Conservation (phyloP, 2,797 vertebrate species). For the Ciconia nigra region DNA sequence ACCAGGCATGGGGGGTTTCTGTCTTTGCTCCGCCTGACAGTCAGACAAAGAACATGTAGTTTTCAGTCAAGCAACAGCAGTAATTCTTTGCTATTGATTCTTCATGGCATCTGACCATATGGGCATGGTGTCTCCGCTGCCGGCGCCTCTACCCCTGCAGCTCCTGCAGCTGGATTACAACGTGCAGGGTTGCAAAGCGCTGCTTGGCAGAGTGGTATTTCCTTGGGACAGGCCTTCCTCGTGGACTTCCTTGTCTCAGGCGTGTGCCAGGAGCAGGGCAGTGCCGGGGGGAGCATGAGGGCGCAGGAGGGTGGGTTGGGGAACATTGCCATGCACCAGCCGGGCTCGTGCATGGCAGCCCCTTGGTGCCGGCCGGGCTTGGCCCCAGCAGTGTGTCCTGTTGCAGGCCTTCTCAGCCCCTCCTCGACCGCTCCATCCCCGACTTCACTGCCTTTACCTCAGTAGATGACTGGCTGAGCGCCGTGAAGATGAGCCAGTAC, state of each 20-base stretch:
- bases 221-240: not conserved
- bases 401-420: constrained; percentile 94
- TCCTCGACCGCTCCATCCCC: constrained; percentile 95
- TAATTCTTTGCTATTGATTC: constrained; percentile 1
- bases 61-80: not conserved
- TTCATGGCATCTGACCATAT: not conserved
- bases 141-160: rapidly evolving
- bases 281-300: rapidly evolving
- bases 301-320: rapidly evolving
- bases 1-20: rapidly evolving
- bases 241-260: not conserved
- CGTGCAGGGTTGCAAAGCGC: rapidly evolving
- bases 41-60: not conserved
- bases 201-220: not conserved
- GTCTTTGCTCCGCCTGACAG: not conserved
- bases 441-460: constrained; percentile 99
- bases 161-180: not conserved
- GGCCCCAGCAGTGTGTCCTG: not conserved
- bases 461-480: constrained; percentile 96
- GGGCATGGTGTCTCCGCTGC: not conserved
- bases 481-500: constrained; percentile 99
- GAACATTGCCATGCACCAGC: not conserved
- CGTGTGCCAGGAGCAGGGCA: not conserved
- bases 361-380: rapidly evolving
- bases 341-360: not conserved